Percentiles rank a stretch among this genome's conserved stretches.
Conservation (phyloP, 2,113 vertebrate genomes). For the Prunella fulvescens region DNA sequence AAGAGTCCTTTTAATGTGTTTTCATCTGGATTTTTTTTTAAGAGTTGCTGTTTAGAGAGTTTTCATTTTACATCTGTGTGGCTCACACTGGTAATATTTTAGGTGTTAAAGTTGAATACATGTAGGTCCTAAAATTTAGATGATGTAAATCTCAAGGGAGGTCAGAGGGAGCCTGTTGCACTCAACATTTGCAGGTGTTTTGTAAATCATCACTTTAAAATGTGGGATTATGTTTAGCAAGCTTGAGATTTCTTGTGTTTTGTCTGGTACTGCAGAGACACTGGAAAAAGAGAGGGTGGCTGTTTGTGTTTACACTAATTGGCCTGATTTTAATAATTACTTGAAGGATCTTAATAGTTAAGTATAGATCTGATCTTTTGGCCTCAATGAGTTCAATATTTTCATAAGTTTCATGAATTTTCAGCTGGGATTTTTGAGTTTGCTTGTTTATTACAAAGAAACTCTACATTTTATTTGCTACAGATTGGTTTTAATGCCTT, state of each 20-base stretch:
- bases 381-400: not conserved
- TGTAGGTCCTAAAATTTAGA: not conserved
- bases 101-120: not conserved
- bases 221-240: not conserved
- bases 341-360: not conserved
- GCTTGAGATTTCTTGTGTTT: accelerated
- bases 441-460: not conserved
- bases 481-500: not conserved
- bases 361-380: not conserved
- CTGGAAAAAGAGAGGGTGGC: not conserved
- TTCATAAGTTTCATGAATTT: not conserved
- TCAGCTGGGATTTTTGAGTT: not conserved
- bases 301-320: not conserved
- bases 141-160: not conserved
- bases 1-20: not conserved
- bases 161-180: not conserved
- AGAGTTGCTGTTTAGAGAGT: not conserved
- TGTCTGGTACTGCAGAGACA: not conserved
- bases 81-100: not conserved
- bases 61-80: not conserved
- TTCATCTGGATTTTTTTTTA: not conserved
- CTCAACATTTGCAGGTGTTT: not conserved
- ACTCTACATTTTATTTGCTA: not conserved
- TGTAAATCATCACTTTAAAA: not conserved
- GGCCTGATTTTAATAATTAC: not conserved